Conservation (phyloP, 2,113 vertebrate species). For the Salvelinus fontinalis region DNA sequence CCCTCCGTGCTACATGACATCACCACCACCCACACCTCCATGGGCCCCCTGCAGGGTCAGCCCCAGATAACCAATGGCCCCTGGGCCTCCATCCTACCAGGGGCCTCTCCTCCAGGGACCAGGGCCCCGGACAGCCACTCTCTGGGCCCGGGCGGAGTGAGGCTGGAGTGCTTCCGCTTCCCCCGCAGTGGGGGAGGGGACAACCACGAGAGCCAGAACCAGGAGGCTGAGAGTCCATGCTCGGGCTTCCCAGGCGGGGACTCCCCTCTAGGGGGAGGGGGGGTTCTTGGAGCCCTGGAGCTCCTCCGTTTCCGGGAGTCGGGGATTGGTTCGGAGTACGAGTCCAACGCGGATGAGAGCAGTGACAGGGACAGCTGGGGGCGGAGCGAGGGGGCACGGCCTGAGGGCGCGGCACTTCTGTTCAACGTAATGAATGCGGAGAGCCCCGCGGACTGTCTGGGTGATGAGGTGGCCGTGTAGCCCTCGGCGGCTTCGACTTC, state of each 20-base stretch:
- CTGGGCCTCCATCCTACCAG: conserved; percentile 51
- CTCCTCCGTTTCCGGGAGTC: conserved; percentile 92
- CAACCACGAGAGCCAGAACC: conserved; percentile 37
- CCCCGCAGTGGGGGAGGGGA: conserved; percentile 54
- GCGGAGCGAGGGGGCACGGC: conserved; percentile 71
- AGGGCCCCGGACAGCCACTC: conserved; percentile 62
- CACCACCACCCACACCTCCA: conserved; percentile 75
- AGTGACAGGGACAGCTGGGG: conserved; percentile 92
- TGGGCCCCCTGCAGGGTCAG: conserved; percentile 56
- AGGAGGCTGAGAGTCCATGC: conserved; percentile 51
- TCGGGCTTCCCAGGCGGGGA: conserved; percentile 49
- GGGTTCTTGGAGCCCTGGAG: conserved; percentile 87
- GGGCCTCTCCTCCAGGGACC: conserved; percentile 53
- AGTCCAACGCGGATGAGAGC: conserved; percentile 93
- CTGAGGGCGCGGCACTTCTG: conserved; percentile 69
- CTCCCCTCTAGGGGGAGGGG: conserved; percentile 62
- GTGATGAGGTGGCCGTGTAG: conserved; percentile 88
- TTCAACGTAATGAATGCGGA: conserved; percentile 81
- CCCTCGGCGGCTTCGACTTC: neutral
- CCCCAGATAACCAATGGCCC: conserved; percentile 62
- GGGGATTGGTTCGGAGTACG: conserved; percentile 90
- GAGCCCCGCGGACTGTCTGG: conserved; percentile 82
- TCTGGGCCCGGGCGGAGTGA: conserved; percentile 81
- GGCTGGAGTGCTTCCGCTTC: conserved; percentile 89
- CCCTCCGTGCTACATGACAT: conserved; percentile 75